phyloP scores from a whole-genome alignment of 2,888 invertebrate genomes.

The Nasonia oneida region DNA sequence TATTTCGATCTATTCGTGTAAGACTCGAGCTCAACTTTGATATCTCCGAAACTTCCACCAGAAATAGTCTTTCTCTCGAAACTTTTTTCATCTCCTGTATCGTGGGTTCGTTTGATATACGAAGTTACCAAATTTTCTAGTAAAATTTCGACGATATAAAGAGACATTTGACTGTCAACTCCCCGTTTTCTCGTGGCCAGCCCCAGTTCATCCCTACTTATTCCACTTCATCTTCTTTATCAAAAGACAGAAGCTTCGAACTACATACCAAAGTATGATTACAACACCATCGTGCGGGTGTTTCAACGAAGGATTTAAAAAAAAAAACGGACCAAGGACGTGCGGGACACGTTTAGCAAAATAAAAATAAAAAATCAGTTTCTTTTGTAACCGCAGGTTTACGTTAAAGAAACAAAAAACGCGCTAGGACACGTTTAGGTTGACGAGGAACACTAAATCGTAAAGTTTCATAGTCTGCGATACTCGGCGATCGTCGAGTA shows the following conservation, averaged over 20 bases:
- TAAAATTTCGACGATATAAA: neutral
- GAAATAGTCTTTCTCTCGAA: neutral
- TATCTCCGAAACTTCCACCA: neutral
- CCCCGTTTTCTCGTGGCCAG: conserved; percentile 45
- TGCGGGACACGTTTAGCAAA: conserved; percentile 48
- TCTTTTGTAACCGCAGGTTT: conserved; percentile 16
- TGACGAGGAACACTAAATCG: conserved; percentile 58
- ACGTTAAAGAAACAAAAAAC: conserved; percentile 33
- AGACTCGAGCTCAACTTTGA: neutral
- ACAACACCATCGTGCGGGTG: neutral
- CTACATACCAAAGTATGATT: neutral
- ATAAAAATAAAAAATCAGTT: neutral
- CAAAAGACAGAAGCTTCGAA: neutral
- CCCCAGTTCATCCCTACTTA: conserved; percentile 10
- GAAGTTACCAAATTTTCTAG: neutral
- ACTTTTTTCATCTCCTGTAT: neutral
- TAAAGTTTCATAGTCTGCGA: conserved; percentile 50
- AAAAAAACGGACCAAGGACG: conserved; percentile 58
- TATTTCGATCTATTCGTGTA: neutral
- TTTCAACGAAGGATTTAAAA: conserved; percentile 11
- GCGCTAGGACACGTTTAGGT: conserved; percentile 58
- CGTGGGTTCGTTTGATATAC: neutral
- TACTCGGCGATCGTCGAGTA: conserved; percentile 20
- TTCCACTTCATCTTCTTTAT: neutral
- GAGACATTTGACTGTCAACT: conserved; percentile 1